phyloP scores from a whole-genome alignment of 1,140 invertebrate species.

The Calephelis nemesis region DNA sequence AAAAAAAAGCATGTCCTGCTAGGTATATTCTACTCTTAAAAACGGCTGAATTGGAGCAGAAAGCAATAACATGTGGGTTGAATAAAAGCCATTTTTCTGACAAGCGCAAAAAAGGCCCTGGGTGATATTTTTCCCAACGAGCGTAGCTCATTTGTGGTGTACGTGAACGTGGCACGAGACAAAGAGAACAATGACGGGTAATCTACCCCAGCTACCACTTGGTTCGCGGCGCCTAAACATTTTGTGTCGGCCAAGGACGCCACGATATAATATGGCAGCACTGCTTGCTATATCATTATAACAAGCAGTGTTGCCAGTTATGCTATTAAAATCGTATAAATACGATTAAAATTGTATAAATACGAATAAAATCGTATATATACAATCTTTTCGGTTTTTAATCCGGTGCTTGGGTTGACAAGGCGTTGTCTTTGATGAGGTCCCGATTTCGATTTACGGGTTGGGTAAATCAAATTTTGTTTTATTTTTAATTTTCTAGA shows the following conservation, averaged over 20 bases:
- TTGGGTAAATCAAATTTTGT: no score
- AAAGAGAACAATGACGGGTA: constrained; percentile 54
- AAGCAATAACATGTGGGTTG: constrained; percentile 29
- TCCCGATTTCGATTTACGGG: no score
- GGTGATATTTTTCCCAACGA: constrained; percentile 31
- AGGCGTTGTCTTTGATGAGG: no score
- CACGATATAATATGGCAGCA: neutral
- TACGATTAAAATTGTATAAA: no score
- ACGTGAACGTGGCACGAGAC: constrained; percentile 40
- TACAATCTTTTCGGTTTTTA: no score
- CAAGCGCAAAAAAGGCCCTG: constrained; percentile 28
- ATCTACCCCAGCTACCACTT: constrained; percentile 43
- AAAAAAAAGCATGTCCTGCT: no score
- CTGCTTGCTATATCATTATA: no score
- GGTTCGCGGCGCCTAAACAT: constrained; percentile 51
- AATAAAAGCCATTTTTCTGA: constrained; percentile 28
- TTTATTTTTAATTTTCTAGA: no score
- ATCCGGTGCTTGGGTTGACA: no score
- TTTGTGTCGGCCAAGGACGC: constrained; percentile 65
- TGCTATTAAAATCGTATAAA: no score
- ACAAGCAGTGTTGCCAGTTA: no score
- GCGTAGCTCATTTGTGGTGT: constrained; percentile 41
- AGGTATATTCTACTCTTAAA: constrained; percentile 4
- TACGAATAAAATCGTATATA: no score
- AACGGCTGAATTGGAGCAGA: constrained; percentile 27